Evolutionary conservation across 2,888 invertebrate species (phyloP), one percentile per base, ranked within the genome.

Genomic region (Sinohyriopsis cumingii): DNA sequence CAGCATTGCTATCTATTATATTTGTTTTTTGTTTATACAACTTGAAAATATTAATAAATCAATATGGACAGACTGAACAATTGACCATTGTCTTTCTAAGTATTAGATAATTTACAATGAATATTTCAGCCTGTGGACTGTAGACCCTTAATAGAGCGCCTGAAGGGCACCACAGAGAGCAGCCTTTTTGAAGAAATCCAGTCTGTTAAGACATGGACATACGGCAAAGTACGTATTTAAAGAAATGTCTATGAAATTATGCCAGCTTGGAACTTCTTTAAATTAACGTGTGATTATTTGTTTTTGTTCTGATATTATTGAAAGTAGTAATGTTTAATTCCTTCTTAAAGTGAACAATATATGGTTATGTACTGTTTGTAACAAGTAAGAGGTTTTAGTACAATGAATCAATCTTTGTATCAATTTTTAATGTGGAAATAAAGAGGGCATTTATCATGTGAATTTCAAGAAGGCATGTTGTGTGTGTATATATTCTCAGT

Each of bases 191-290:
- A 92, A 63, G 94, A 94, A 88, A 90, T 95, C 69, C 93, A 93
- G 74, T 93, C 93, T 79, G 93, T 95, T 76, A 94, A 94, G 82
- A 93, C 94, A 59, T 95, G 95, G 95, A 94, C 94, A 53, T 95
- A 94, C 90, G 95, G 95, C 67, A 95, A 95, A 88, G 91, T 91
- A 79, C 68, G 74, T 67, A 57, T 20, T 6, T 19, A 55, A 25
- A 18, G 24, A 24, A 53, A 15, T 19, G n/a, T 63, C 6, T 68
- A 12, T 55, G 25, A 62, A 54, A 20, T 19, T 9, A 22, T 22
- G n/a, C 22, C 56, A 24, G 4, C 3, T 59, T 22, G 19, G 7
- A 45, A 25, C 55, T 45, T 59, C 53, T 25, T 33, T 28, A 25
- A n/a, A 33, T 28, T 63, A 24, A 20, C 22, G 18, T 22, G 19